Base-by-base conservation (phyloP, 1,140 invertebrate genomes). In the Paralvinella palmiformis region DNA sequence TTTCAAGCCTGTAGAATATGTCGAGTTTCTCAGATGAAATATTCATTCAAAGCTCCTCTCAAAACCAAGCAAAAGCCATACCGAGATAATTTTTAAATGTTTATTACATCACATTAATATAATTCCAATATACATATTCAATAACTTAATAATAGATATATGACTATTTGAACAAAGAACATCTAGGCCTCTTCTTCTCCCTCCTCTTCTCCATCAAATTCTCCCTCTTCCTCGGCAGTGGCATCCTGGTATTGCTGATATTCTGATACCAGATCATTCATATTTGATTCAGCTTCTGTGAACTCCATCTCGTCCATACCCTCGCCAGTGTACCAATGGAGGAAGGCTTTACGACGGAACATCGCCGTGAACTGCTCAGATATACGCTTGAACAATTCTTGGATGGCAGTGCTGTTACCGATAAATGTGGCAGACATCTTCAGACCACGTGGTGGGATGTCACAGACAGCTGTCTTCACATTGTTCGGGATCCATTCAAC, bases 231-330 rank as follows among this genome's bases (percentile, higher is more conserved):
- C n/a, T 75, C 73, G 10, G 65, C 72, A 17, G 71, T 67, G 1
- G 75, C 73, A 44, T 75, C 74, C 66, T 91, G 90, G 79, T 94
- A 94, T 78, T 94, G 91, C 76, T 93, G 91, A 77, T 93, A 93
- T 74, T 93, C 91, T 65, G 90, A 89, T 48, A 79, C 74, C 55
- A 79, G 68, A 66, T 79, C 78, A 64, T 80, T 81, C 79, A 79
- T 79, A 65, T 79, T 83, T 31, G 85, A 85, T 72, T 89, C 87
- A 0, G 87, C 87, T 75, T 89, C 87, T 33, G 84, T 86, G 77
- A 89, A 89, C 72, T 89, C 87, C 84, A 86, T 87, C 72, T 90
- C 88, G 71, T 90, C 88, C 88, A 90, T 89, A 4, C 88, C 88
- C 69, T 89, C 90, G 5, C 88, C 87, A 84, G 88, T 90, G 75